Conservation (phyloP, 2,888 invertebrate species). For the Hecatera dysodea region DNA sequence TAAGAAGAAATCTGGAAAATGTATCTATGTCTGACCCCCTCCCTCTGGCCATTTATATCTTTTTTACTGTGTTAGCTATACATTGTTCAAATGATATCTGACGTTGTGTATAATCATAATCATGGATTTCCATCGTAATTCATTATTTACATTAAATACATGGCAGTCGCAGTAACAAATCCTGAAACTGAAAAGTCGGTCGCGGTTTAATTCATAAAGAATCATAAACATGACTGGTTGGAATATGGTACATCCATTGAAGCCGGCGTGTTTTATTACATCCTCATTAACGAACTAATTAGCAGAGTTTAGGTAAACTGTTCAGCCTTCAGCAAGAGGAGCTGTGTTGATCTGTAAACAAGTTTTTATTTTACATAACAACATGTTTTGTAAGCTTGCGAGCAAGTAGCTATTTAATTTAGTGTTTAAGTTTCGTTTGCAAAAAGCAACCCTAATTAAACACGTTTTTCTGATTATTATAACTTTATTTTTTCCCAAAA, state of each 20-base stretch:
- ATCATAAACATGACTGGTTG: slow-evolving; percentile 49
- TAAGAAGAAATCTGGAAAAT: not conserved
- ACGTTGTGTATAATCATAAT: too few species aligned
- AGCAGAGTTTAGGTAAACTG: slow-evolving; percentile 77
- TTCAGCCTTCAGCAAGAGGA: slow-evolving; percentile 75
- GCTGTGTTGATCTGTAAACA: slow-evolving; percentile 71
- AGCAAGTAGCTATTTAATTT: not conserved
- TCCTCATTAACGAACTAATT: slow-evolving; percentile 86
- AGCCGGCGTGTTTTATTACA: slow-evolving; percentile 76
- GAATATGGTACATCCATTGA: slow-evolving; percentile 71
- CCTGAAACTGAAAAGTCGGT: slow-evolving; percentile 30
- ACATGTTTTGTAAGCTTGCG: not conserved
- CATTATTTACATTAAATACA: not conserved
- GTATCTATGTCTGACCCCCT: not conserved
- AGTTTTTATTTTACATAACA: slow-evolving; percentile 35
- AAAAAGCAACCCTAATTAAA: too few species aligned
- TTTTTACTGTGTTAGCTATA: too few species aligned
- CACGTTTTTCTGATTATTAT: too few species aligned
- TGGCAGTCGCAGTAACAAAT: not conserved
- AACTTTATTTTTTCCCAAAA: too few species aligned
- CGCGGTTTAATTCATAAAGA: slow-evolving; percentile 53
- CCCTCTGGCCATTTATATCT: too few species aligned
- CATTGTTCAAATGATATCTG: too few species aligned
- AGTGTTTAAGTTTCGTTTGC: not conserved
- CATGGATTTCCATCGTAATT: not conserved